phyloP scores from a whole-genome alignment of 2,113 vertebrate genomes.

The Galemys pyrenaicus region DNA sequence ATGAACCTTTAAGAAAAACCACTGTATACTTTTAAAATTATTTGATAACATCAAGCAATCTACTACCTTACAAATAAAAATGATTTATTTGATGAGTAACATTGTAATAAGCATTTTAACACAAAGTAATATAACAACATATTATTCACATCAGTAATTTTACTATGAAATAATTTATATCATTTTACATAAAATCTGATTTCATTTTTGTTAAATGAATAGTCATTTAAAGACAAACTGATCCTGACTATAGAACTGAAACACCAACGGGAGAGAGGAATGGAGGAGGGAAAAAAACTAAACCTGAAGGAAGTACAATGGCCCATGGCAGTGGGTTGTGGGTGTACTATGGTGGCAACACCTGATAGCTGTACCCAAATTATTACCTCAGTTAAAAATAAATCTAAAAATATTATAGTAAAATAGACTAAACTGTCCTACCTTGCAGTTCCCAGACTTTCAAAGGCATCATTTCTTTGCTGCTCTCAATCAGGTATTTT shows the following conservation, averaged over 20 bases:
- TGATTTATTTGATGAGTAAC: not conserved
- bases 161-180: not conserved
- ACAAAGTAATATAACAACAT: not conserved
- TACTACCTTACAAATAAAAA: not conserved
- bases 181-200: no score
- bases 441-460: slow-evolving; percentile 99
- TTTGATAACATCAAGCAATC: not conserved
- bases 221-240: no score
- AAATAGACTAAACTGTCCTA: slow-evolving; percentile 72
- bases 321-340: no score
- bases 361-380: no score
- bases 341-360: no score
- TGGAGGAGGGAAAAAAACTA: no score
- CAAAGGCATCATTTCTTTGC: slow-evolving; percentile 92
- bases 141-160: not conserved
- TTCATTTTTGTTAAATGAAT: no score
- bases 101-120: not conserved
- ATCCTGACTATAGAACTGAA: no score
- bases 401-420: not conserved
- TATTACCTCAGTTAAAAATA: no score
- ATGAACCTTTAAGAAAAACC: not conserved
- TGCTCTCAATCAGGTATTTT: slow-evolving; percentile 94
- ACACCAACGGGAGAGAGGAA: no score
- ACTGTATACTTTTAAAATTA: slow-evolving; percentile 24
- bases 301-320: no score